Base-by-base conservation (phyloP, 2,888 invertebrate genomes). In the Drosophila testacea region DNA sequence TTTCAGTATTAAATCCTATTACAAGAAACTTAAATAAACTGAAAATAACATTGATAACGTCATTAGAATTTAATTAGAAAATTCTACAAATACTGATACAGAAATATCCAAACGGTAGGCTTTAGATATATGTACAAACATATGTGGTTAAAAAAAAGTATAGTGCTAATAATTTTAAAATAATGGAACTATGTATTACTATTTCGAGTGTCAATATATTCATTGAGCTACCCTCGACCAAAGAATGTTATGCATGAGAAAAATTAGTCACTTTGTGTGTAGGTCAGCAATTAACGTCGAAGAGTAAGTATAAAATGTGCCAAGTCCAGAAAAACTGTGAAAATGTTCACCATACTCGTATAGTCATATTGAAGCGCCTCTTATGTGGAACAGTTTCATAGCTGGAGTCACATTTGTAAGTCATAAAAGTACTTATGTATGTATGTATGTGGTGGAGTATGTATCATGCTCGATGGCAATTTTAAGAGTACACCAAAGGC, bases 271-370 rank as follows among this genome's bases (percentile, higher is more conserved):
- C 63, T 74, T 80, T 74, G 65, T 81, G 86, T 73, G 78, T 70
- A 62, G 81, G 74, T 82, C 86, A 83, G 84, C 81, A 86, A 78
- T 86, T 86, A 83, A 78, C 72, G 83, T 56, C 60, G 44, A 38
- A 54, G 61, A 50, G 56, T 9, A 68, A 59, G 54, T 52, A 56
- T 16, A 32, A 55, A 73, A 59, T 66, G 60, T 65, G 50, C 50
- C 62, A 48, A 39, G 67, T 78, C 66, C 62, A 38, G 41, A 48
- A 65, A 66, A 30, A 68, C 47, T 48, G 30, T 52, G 30, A 39
- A 16, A 52, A 22, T 52, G 16, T 28, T 56, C 42, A 42, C 27
- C 32, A 38, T 11, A 27, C 39, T 11, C 10, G n/a, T 34, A 46
- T 16, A 27, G 30, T 30, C 7, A 16, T 10, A 36, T 46, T 32